These are phyloP conservation scores for Microctonus brassicae DNA, from an alignment of 2,888 invertebrate species.

Conservation along the genomic window DNA sequence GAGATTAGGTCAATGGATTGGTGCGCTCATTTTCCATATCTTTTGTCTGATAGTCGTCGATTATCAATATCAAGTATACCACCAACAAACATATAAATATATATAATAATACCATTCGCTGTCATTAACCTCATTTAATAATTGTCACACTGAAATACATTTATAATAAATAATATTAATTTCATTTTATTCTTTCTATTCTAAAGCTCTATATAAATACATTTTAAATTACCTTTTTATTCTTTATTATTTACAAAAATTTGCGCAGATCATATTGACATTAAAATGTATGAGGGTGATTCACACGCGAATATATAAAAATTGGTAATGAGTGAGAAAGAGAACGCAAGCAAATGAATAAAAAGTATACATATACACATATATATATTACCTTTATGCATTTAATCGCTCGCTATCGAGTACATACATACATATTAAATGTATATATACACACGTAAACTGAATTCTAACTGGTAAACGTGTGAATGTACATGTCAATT, in stretches of 20 bases:
- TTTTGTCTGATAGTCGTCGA: not conserved
- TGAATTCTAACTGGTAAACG: constrained; percentile 22
- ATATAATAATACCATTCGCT: not conserved
- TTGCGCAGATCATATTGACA: too few relatives aligned
- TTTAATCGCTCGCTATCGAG: constrained; percentile 39
- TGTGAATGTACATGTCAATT: constrained; percentile 20
- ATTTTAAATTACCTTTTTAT: not conserved
- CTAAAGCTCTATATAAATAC: too few relatives aligned
- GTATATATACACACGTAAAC: not conserved
- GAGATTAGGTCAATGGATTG: constrained; percentile 28
- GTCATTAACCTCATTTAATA: constrained; percentile 6
- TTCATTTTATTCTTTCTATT: too few relatives aligned
- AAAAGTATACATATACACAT: constrained; percentile 40
- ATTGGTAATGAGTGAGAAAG: not conserved
- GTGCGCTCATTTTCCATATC: not conserved
- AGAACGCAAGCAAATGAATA: constrained; percentile 32
- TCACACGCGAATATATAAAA: not conserved
- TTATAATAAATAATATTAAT: too few relatives aligned
- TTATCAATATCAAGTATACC: not conserved
- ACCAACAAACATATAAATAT: not conserved
- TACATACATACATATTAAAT: constrained; percentile 14
- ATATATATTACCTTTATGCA: constrained; percentile 45
- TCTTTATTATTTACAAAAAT: not conserved
- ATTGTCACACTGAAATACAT: not conserved
- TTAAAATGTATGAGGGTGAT: not conserved